These are phyloP conservation scores for Tokudaia muenninki DNA, from an alignment of 2,797 vertebrate genomes.

Conservation along the genomic window DNA sequence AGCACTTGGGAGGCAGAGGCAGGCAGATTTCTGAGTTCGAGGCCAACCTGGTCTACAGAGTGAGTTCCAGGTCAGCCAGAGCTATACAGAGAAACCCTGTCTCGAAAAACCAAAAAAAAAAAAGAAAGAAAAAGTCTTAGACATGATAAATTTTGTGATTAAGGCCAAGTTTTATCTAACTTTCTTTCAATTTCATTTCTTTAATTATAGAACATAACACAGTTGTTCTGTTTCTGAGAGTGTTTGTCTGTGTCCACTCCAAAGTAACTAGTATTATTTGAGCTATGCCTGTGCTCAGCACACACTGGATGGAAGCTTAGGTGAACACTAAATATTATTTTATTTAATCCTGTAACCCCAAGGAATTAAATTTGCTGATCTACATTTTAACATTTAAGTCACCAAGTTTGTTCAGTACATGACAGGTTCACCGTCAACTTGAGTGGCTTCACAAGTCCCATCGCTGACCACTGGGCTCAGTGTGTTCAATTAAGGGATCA, in stretches of 20 bases:
- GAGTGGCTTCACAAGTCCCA: neutral
- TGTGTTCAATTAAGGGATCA: neutral
- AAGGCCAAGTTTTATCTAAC: slow-evolving; percentile 31
- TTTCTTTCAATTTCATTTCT: slow-evolving; percentile 9
- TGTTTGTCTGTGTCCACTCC: neutral
- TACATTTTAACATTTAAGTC: neutral
- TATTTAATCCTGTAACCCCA: neutral
- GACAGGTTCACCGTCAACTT: neutral
- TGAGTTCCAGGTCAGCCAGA: too few species aligned
- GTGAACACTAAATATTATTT: slow-evolving; percentile 24
- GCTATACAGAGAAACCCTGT: too few species aligned
- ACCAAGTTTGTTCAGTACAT: neutral
- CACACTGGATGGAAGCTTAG: neutral
- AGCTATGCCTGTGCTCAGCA: neutral
- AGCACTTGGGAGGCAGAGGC: too few species aligned
- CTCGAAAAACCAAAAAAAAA: too few species aligned
- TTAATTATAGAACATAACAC: neutral
- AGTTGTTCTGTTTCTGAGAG: neutral
- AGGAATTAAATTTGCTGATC: neutral
- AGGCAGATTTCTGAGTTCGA: too few species aligned
- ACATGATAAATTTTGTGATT: neutral
- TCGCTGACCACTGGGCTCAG: neutral
- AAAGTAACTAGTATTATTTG: neutral
- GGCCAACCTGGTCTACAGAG: too few species aligned
- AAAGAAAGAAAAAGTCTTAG: slow-evolving; percentile 15